Evolutionary conservation across 2,797 vertebrate genomes (phyloP), one percentile per base, ranked within the genome.

Genomic region (Danio aesculapii): DNA sequence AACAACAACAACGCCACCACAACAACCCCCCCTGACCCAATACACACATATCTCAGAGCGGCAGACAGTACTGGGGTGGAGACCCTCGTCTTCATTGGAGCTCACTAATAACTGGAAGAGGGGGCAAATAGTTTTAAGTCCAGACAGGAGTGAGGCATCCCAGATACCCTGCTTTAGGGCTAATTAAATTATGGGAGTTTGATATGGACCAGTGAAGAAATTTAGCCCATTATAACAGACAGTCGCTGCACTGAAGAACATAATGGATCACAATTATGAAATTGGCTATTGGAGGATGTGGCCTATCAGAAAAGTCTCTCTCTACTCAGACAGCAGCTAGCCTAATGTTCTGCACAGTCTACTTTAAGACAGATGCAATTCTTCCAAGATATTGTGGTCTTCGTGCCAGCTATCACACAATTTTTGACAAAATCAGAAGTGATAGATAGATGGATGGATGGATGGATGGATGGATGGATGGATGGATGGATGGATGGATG

Each of bases 21-120:
- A 66, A 81, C 79, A 74, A 30, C 50, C 19, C 69, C 62, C 66
- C 52, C 53, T 52, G 17, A 52, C 52, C 58, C 46, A 72, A 77
- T 83, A 81, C 69, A 78, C 81, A 72, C 78, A 80, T 83, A 82
- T 81, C 82, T 85, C 77, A 87, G 73, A 81, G 61, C 19, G 49
- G 63, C 63, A 86, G 84, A 88, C 85, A 85, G 83, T n/a, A 53
- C 30, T 77, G 21, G 79, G 85, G 84, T 79, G 84, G 85, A 83
- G 87, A 67, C 72, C 41, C 52, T 55, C 13, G 52, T 77, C 77
- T 81, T 46, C 44, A 19, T 30, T 79, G 63, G 66, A 63, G 53
- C 79, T 59, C 72, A 43, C 68, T 66, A 66, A 77, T 63, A 72
- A 77, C 44, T 30, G 64, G 55, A 81, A 49, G 49, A 50, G 21